Base-by-base conservation (phyloP, 2,888 invertebrate species). In the Lycia hirtaria region DNA sequence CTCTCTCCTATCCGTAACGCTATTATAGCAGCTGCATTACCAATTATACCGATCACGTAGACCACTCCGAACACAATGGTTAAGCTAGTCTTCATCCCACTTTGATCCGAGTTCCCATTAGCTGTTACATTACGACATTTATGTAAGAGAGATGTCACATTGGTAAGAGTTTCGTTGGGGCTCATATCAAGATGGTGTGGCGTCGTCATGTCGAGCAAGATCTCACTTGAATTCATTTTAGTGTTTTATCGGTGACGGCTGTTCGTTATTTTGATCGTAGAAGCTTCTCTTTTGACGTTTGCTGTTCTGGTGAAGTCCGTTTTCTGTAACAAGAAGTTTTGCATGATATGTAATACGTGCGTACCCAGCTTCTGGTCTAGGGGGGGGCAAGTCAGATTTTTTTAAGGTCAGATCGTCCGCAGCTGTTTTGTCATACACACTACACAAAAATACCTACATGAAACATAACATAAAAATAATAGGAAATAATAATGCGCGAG, bases 11-110 rank as follows among this genome's bases (percentile, higher is more conserved):
- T 93, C 71, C 95, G 92, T 70, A 97, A 92, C 64, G 96, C 95
- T 49, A 95, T 86, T 48, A 97, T 92, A 4, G 97, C 97, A n/a
- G 95, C 93, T 7, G 95, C 90, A 75, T 97, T 97, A 3, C 96
- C 97, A 20, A 95, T 68, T 28, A 95, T 94, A 1, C 97, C 97
- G 14, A 95, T 82, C 3, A 93, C 79, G 72, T 95, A 96, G 67
- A 93, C 93, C 56, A 93, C 81, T 37, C 93, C 93, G 14, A 94
- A 78, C 1, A 93, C 63, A 26, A 80, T 44, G n/a, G 69, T 51
- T 43, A 88, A 74, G 40, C 44, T 65, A 14, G 14, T 40, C 9
- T 20, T 40, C 14, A 4, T 5, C 62, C 62, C 56, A 15, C 58
- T 38, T 22, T 6, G 24, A 12, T 37, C n/a, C 12, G 53, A 20